phyloP scores from a whole-genome alignment of 2,888 invertebrate species.

The Meandrusa payeni region DNA sequence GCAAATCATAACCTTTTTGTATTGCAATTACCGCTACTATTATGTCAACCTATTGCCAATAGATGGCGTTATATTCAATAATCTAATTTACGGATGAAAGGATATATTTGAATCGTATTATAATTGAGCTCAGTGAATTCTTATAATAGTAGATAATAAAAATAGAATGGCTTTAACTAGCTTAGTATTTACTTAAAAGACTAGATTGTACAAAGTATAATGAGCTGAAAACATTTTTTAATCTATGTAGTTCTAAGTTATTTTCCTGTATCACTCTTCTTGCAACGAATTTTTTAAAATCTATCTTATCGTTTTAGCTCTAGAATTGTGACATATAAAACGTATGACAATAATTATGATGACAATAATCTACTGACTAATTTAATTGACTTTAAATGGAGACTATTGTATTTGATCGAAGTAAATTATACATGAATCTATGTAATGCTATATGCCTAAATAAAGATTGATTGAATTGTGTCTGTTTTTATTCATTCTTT shows the following conservation, averaged over 20 bases:
- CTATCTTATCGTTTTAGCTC: slow-evolving; percentile 11
- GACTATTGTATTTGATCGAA: slow-evolving; percentile 8
- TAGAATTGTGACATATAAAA: slow-evolving; percentile 7
- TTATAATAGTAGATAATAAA: slow-evolving; percentile 41
- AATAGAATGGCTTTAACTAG: slow-evolving; percentile 78
- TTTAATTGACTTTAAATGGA: slow-evolving; percentile 5
- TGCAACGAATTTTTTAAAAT: slow-evolving; percentile 23
- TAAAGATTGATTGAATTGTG: slow-evolving; percentile 22
- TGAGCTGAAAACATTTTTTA: slow-evolving; percentile 25
- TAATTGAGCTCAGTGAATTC: not conserved
- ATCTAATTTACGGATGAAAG: no score
- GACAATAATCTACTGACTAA: slow-evolving; percentile 17
- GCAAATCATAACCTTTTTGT: no score
- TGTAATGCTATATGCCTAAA: slow-evolving; percentile 22
- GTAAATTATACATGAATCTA: slow-evolving; percentile 9
- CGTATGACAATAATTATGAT: slow-evolving; percentile 19
- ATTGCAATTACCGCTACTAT: no score
- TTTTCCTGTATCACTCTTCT: slow-evolving; percentile 20
- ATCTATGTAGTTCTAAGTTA: slow-evolving; percentile 10
- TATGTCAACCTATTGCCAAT: no score
- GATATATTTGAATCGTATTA: no score
- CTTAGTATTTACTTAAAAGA: slow-evolving; percentile 72
- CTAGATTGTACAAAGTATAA: slow-evolving; percentile 67
- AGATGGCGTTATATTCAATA: slow-evolving; percentile 27
- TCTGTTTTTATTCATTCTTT: no score